Base-by-base conservation (phyloP, 2,888 invertebrate genomes). In the Leptothorax acervorum region DNA sequence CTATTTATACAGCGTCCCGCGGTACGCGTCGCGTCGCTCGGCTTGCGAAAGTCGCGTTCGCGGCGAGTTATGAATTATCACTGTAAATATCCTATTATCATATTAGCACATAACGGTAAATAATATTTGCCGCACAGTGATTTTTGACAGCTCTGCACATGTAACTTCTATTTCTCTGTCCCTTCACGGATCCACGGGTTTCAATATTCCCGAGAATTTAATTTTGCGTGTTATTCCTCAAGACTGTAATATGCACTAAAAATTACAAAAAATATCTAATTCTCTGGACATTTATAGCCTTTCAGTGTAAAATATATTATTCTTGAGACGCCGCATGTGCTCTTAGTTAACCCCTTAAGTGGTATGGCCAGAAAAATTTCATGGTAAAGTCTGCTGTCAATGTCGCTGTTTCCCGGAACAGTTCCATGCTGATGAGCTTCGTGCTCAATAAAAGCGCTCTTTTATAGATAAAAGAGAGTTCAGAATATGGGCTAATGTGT, bases 301-400 rank as follows among this genome's bases (percentile, higher is more conserved):
- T 53, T n/a, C 6, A 8, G 31, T 15, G 39, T 53, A n/a, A 70
- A 70, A 39, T 35, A 53, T 70, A 8, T 3, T 3, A 68, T 51
- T 70, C 12, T 35, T n/a, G 0, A 53, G 8, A 23, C 31, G 45
- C 3, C 15, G 28, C 18, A 11, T 39, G 23, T 11, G 3, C 18
- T 63, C 39, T 3, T 63, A n/a, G 62, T 62, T 62, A 62, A 62
- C 62, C n/a, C n/a, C 18, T 62, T 62, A 62, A 62, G 35, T 35
- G 18, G 35, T 62, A 35, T 62, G 35, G 11, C 18, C 62, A 3
- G 9, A 62, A 62, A 62, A 62, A 35, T 35, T 62, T 62, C 6
- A 18, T 62, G 35, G 35, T 39, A 39, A 62, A 62, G 11, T 39
- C n/a, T n/a, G n/a, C n/a, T 62, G 18, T 39, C 35, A 39, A 39